A percentile compares a stretch with the other conserved stretches of the same genome.
Evolutionary conservation across 2,113 vertebrate species (phyloP).

Genomic region (Equus przewalskii): DNA sequence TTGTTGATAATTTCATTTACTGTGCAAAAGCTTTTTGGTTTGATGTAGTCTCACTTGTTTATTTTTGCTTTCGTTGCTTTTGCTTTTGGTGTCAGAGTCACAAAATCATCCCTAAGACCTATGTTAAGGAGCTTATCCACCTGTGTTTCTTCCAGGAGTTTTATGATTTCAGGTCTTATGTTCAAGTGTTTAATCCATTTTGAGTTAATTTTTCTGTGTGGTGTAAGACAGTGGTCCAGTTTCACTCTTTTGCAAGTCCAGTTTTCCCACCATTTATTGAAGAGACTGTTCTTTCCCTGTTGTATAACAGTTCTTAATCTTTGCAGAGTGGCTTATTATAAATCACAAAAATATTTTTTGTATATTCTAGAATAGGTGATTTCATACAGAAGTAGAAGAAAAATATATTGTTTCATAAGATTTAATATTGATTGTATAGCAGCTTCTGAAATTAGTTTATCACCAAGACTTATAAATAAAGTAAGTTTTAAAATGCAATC

Average conservation of each 20-base stretch:
- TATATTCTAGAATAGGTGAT: neutral
- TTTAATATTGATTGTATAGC: neutral
- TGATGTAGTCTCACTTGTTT: neutral
- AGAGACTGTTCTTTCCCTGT: neutral
- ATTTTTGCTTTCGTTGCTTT: neutral
- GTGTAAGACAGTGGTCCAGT: neutral
- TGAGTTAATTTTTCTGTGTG: neutral
- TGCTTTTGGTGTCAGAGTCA: neutral
- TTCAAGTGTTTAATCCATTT: neutral
- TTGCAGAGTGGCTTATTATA: neutral
- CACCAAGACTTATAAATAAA: neutral
- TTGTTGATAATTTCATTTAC: neutral
- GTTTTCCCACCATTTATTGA: neutral
- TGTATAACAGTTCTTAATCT: neutral
- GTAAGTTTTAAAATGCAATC: neutral
- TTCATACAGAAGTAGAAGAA: slow-evolving; percentile 38
- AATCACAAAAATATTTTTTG: neutral
- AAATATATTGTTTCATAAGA: neutral
- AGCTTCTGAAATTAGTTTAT: slow-evolving; percentile 38
- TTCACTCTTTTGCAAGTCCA: neutral
- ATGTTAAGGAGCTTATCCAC: neutral
- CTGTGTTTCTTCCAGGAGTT: neutral
- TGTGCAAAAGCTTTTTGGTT: neutral
- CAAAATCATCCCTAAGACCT: neutral
- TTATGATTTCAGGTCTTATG: neutral